Conservation (phyloP, 2,113 vertebrate species). For the Oryctolagus cuniculus region mOryCun1.1 NC_091445.1:11994501-11995000, state of each 20-base stretch:
- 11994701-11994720: constrained; percentile 17
- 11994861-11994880: constrained; percentile 80
- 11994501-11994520: neutral
- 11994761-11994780: constrained; percentile 20
- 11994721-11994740: constrained; percentile 23
- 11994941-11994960: constrained; percentile 88
- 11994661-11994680: constrained; percentile 11
- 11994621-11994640: constrained; percentile 48
- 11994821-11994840: constrained; percentile 68
- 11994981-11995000: constrained; percentile 90
- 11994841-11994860: constrained; percentile 70
- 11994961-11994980: constrained; percentile 90
- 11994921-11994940: constrained; percentile 88
- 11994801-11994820: constrained; percentile 64
- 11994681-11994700: neutral
- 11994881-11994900: constrained; percentile 73
- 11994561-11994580: neutral
- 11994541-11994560: constrained; percentile 2
- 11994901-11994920: constrained; percentile 84
- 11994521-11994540: constrained; percentile 8
- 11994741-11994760: constrained; percentile 10
- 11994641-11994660: neutral
- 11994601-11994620: constrained; percentile 17
- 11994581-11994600: constrained; percentile 23
- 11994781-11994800: constrained; percentile 47